A percentile compares a stretch with the other conserved stretches of the same genome.
Evolutionary conservation across 2,113 vertebrate species (phyloP).

Genomic region (Mandrillus leucophaeus): DNA sequence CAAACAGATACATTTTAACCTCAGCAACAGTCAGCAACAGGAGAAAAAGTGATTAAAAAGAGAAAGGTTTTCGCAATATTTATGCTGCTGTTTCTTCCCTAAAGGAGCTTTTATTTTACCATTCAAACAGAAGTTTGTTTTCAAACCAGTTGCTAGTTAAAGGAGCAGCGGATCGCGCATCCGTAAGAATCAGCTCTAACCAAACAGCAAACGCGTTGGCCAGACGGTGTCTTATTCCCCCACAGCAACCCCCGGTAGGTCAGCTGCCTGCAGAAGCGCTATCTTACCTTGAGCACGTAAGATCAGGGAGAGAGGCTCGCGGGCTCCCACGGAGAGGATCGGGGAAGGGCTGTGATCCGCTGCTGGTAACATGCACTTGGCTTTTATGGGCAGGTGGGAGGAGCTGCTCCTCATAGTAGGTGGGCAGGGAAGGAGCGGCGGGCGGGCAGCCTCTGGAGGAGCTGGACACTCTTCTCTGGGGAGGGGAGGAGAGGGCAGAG

Average conservation of each 20-base stretch:
- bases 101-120: conserved; percentile 83
- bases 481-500: conserved; percentile 66
- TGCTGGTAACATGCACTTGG: conserved; percentile 89
- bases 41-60: conserved; percentile 37
- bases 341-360: conserved; percentile 87
- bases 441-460: conserved; percentile 80
- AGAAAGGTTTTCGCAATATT: conserved; percentile 73
- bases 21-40: conserved; percentile 55
- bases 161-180: conserved; percentile 80
- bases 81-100: conserved; percentile 76
- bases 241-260: conserved; percentile 53
- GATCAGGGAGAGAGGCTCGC: conserved; percentile 85
- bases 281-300: conserved; percentile 90
- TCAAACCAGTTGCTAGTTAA: conserved; percentile 81
- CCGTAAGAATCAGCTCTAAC: conserved; percentile 58
- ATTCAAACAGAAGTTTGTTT: conserved; percentile 86
- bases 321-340: conserved; percentile 84
- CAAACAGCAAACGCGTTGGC: conserved; percentile 65
- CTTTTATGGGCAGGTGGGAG: conserved; percentile 98
- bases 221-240: conserved; percentile 51
- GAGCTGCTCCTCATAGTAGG: conserved; percentile 89
- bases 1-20: conserved; percentile 52
- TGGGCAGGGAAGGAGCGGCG: conserved; percentile 84
- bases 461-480: conserved; percentile 74
- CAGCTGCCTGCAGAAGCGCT: conserved; percentile 75